These are phyloP conservation scores for Phlogophora meticulosa DNA, from an alignment of 2,888 invertebrate species.

Conservation along the genomic window DNA sequence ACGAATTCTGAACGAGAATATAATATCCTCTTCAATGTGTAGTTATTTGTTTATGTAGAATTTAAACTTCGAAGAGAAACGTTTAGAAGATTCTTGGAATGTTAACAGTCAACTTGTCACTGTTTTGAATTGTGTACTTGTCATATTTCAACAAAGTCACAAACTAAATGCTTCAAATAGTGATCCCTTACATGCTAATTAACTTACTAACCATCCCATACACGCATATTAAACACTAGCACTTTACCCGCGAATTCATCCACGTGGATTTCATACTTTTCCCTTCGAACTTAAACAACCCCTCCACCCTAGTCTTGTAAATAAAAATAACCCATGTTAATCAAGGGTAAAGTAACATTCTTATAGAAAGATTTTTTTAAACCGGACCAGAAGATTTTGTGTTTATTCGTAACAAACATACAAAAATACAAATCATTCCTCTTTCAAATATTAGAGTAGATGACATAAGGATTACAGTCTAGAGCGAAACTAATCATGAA, in stretches of 20 bases:
- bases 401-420: too few species aligned
- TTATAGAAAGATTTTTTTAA: too few species aligned
- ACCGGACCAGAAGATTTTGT: too few species aligned
- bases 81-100: slow-evolving; percentile 15
- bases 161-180: slow-evolving; percentile 14
- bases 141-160: neutral
- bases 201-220: slow-evolving; percentile 11
- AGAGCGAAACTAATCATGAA: slow-evolving; percentile 15
- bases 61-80: slow-evolving; percentile 11
- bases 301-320: too few species aligned
- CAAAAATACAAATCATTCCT: too few species aligned
- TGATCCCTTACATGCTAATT: slow-evolving; percentile 21
- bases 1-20: neutral
- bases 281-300: too few species aligned
- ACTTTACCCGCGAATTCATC: too few species aligned
- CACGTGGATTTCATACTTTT: too few species aligned
- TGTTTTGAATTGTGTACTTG: slow-evolving; percentile 5
- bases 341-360: too few species aligned
- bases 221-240: slow-evolving; percentile 27
- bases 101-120: slow-evolving; percentile 17
- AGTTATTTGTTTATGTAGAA: slow-evolving; percentile 4
- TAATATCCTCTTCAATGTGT: slow-evolving; percentile 2
- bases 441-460: too few species aligned
- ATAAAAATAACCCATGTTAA: too few species aligned
- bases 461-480: slow-evolving; percentile 33